These are phyloP conservation scores for Monoplex corrugatus DNA, from an alignment of 2,888 invertebrate species.

Conservation along the genomic window DNA sequence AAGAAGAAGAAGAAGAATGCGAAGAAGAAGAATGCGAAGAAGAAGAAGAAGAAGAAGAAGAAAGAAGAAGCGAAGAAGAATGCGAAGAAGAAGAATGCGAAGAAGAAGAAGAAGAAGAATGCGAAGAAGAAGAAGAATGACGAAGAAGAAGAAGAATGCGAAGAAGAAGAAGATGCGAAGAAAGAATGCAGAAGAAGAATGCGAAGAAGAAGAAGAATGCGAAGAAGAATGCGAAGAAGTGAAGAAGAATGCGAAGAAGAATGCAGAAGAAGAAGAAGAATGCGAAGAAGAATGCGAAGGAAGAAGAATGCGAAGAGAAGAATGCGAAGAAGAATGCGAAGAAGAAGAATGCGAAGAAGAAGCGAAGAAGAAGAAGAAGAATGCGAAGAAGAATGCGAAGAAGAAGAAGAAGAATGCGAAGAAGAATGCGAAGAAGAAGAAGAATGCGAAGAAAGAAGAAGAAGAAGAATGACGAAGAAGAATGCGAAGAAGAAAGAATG, in stretches of 20 bases:
- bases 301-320: not conserved
- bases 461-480: not conserved
- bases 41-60: no score
- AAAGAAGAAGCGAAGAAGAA: no score
- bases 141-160: no score
- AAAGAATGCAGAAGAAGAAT: not conserved
- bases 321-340: not conserved
- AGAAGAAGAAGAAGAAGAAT: no score
- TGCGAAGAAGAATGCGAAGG: not conserved
- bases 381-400: no score
- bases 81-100: no score
- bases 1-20: no score
- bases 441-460: no score
- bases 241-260: not conserved
- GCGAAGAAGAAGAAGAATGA: no score
- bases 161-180: not conserved
- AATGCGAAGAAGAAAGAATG: not conserved
- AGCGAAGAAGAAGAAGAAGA: not conserved
- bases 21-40: no score
- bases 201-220: not conserved
- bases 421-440: not conserved
- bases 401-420: no score
- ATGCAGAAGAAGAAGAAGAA: accelerated
- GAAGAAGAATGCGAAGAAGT: not conserved
- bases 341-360: not conserved